phyloP scores from a whole-genome alignment of 2,888 invertebrate species.

The Entomobrya proxima region DNA sequence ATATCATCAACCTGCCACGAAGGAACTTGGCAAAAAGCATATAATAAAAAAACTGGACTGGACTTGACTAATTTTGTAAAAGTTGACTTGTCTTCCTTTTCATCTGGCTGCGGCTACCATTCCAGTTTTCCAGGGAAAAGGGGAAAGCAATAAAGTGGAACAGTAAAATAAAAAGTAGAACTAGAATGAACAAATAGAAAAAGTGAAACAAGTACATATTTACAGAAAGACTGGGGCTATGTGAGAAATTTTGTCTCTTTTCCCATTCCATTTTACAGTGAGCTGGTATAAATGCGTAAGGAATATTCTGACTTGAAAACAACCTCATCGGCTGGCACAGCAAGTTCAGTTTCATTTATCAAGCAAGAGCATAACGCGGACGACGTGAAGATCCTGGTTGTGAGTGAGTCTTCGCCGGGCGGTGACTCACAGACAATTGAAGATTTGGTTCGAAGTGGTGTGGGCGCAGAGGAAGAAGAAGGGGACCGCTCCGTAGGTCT shows the following conservation, averaged over 20 bases:
- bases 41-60: conserved; percentile 34
- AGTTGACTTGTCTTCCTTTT: conserved; percentile 18
- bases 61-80: conserved; percentile 33
- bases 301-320: conserved; percentile 49
- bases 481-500: conserved; percentile 26
- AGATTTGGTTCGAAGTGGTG: conserved; percentile 55
- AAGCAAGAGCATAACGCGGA: conserved; percentile 31
- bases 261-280: neutral
- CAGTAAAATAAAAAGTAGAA: neutral
- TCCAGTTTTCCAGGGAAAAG: conserved; percentile 56
- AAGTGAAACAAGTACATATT: neutral
- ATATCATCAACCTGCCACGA: neutral
- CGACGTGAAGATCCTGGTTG: conserved; percentile 55
- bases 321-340: neutral
- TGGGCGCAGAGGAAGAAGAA: conserved; percentile 33
- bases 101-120: too few relatives aligned
- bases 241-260: conserved; percentile 35
- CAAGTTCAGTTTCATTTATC: neutral
- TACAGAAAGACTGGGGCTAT: conserved; percentile 38
- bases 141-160: conserved; percentile 18
- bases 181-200: neutral
- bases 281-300: conserved; percentile 46
- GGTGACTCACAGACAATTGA: conserved; percentile 47
- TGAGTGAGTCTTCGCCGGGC: conserved; percentile 42
- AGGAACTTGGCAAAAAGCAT: too few relatives aligned